Conservation (phyloP, 2,888 invertebrate genomes). For the Dynastes tityus region DNA sequence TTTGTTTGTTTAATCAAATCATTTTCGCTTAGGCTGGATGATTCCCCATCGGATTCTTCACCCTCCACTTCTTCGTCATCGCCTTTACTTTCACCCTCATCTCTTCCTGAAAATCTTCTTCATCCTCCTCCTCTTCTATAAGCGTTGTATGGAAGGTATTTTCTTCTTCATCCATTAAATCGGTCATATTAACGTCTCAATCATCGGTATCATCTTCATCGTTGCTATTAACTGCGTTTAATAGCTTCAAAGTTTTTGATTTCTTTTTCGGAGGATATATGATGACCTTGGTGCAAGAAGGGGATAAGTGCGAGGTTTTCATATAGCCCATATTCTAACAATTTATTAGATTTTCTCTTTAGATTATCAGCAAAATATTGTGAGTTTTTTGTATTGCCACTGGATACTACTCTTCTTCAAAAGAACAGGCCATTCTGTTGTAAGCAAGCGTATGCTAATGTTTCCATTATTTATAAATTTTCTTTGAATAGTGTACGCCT, state of each 20-base stretch:
- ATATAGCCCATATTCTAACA: too few relatives aligned
- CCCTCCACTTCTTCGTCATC: slow-evolving; percentile 66
- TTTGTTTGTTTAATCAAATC: slow-evolving; percentile 62
- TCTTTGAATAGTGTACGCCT: too few relatives aligned
- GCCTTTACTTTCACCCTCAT: slow-evolving; percentile 65
- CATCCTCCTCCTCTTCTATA: slow-evolving; percentile 62
- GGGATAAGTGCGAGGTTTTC: too few relatives aligned
- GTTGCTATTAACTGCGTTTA: slow-evolving; percentile 60
- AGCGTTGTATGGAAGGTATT: slow-evolving; percentile 64
- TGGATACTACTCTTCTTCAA: too few relatives aligned
- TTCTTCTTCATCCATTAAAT: slow-evolving; percentile 62
- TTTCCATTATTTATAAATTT: too few relatives aligned
- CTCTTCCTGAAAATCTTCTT: slow-evolving; percentile 63
- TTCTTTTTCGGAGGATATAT: slow-evolving; percentile 61
- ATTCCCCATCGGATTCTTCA: slow-evolving; percentile 51
- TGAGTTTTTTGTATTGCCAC: too few relatives aligned
- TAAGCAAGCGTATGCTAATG: too few relatives aligned
- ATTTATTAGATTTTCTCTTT: too few relatives aligned
- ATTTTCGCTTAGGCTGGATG: slow-evolving; percentile 56
- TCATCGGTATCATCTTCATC: slow-evolving; percentile 65
- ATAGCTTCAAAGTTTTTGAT: slow-evolving; percentile 59
- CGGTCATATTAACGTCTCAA: slow-evolving; percentile 61
- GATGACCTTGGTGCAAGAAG: too few relatives aligned
- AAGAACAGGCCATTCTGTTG: too few relatives aligned
- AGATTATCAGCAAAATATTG: too few relatives aligned